These are phyloP conservation scores for Macrocentrus cingulum DNA, from an alignment of 1,140 invertebrate genomes.

Conservation along the genomic window DNA sequence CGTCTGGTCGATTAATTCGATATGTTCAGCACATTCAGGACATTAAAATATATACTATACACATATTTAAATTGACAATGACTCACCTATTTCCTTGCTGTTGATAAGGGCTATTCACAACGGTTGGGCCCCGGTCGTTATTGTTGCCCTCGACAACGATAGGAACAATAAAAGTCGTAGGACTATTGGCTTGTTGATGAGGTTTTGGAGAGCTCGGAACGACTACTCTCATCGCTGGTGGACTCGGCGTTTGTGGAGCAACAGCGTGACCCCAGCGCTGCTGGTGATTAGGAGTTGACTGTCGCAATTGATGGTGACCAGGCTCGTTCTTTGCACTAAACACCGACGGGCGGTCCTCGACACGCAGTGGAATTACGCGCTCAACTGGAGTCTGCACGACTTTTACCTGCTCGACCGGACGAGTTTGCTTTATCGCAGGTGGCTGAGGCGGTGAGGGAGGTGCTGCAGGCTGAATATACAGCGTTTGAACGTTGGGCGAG, in stretches of 20 bases:
- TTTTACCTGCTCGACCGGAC: constrained; percentile 38
- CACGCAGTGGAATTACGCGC: constrained; percentile 44
- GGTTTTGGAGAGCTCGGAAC: constrained; percentile 27
- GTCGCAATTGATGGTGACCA: constrained; percentile 54
- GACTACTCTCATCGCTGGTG: constrained; percentile 40
- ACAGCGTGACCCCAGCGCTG: constrained; percentile 48
- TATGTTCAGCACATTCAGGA: too few species aligned
- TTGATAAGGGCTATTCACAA: constrained; percentile 22
- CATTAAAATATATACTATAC: too few species aligned
- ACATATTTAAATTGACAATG: too few species aligned
- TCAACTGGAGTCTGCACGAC: constrained; percentile 32
- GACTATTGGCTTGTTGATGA: constrained; percentile 35
- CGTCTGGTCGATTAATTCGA: too few species aligned
- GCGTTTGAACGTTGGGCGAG: constrained; percentile 5
- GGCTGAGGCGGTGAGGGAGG: constrained; percentile 57
- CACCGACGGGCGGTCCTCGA: constrained; percentile 56
- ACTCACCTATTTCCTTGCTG: constrained; percentile 29
- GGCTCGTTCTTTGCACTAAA: constrained; percentile 47
- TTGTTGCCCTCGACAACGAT: constrained; percentile 42
- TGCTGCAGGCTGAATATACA: constrained; percentile 28
- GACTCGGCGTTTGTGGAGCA: constrained; percentile 2
- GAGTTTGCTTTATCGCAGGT: constrained; percentile 57
- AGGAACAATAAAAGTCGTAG: constrained; percentile 45
- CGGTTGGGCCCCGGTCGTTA: constrained; percentile 1
- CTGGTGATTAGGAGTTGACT: constrained; percentile 48